Evolutionary conservation across 1,140 invertebrate genomes (phyloP), one percentile per base, ranked within the genome.

Genomic region (Episyrphus balteatus): DNA sequence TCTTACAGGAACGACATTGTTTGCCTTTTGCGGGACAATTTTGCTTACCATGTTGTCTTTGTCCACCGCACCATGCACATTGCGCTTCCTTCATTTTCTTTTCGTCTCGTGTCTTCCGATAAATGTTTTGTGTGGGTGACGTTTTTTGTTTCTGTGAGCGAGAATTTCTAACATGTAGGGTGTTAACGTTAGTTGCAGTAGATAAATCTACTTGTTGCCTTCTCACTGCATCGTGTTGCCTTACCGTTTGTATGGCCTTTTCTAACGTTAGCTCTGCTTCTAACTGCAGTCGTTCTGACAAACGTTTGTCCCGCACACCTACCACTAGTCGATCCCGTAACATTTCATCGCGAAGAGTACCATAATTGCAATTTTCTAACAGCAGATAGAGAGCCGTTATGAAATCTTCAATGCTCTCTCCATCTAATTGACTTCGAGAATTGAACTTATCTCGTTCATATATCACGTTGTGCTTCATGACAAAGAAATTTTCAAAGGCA

Each of bases 321-420:
- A 47, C 44, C 3, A 48, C 43, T 32, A 52, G 38, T 14, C 47
- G 42, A 45, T 55, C 51, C 12, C 49, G 48, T 2, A 55, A 42
- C 19, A 55, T 21, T 10, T 50, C 51, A 5, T 55, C 51, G 13
- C 44, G 3, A 6, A 55, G 17, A 15, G 32, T 45, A 19, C 30
- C 45, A 31, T 51, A 52, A 15, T 55, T 45, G 37, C 53, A 55
- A 30, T 47, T 47, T 30, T 52, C 46, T 21, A 46, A 46, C 11
- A 52, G 34, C 3, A 49, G 18, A 9, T 49, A 38, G 3, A 55
- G 30, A 12, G 47, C 47, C 12, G 53, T 55, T 9, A 49, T 45
- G 21, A 50, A 55, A 30, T 15, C 13, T 19, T 53, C 45, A 32
- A 52, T 47, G 1, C 44, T 38, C 18, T 55, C 53, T n/a, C 48